Evolutionary conservation across 2,113 vertebrate species (phyloP).

Genomic region (Otocyon megalotis): DNA sequence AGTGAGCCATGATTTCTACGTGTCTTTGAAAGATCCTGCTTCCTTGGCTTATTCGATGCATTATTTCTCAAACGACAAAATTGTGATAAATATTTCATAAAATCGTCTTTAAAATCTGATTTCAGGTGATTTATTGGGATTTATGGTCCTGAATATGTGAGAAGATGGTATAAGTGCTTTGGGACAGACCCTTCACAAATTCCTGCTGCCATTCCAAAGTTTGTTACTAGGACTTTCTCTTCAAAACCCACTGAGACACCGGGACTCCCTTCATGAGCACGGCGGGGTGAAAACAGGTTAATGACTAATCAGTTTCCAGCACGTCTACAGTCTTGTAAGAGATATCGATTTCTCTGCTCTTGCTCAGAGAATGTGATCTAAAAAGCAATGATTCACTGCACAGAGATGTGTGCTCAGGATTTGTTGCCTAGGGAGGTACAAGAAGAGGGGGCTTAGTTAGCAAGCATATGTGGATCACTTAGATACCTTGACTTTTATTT

Average conservation of each 20-base stretch:
- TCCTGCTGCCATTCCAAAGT: neutral
- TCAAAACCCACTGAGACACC: neutral
- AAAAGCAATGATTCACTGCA: conserved; percentile 16
- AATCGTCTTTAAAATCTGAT: neutral
- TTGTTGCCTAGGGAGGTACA: neutral
- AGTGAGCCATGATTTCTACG: fast-evolving
- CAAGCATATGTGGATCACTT: neutral
- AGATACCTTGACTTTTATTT: conserved; percentile 24
- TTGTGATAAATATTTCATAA: neutral
- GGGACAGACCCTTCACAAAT: neutral
- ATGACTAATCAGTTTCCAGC: conserved; percentile 34
- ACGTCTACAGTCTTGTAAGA: neutral
- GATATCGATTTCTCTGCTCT: conserved; percentile 12
- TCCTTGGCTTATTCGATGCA: neutral
- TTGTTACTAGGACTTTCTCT: neutral
- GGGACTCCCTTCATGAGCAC: neutral
- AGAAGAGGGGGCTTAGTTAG: neutral
- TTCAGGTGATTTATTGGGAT: neutral
- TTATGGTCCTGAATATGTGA: neutral
- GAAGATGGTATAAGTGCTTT: neutral
- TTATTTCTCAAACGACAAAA: neutral
- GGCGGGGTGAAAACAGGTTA: neutral
- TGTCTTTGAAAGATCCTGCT: neutral
- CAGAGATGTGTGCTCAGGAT: neutral
- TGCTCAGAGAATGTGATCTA: neutral